Evolutionary conservation across 2,888 invertebrate species (phyloP).

Genomic region (Macrosoma leucophasiata): DNA sequence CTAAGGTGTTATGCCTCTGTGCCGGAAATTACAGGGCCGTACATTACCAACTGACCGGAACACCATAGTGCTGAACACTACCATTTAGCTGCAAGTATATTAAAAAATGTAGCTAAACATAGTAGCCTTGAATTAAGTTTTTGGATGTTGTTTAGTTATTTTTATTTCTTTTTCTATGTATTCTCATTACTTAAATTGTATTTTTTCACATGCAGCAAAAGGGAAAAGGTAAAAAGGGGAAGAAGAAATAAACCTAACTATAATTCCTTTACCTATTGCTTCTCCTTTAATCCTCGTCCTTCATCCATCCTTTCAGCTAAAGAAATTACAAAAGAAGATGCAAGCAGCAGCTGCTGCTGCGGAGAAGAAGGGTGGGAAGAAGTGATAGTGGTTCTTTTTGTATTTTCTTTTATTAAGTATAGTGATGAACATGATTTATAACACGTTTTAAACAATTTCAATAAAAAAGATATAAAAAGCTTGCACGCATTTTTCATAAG

Average conservation of each 20-base stretch:
- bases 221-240: slow-evolving; percentile 61
- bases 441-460: too few species aligned
- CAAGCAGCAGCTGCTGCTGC: slow-evolving; percentile 35
- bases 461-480: too few species aligned
- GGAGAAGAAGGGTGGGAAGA: slow-evolving; percentile 29
- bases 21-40: too few species aligned
- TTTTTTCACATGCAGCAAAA: slow-evolving; percentile 50
- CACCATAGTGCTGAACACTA: too few species aligned
- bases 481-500: too few species aligned
- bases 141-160: too few species aligned
- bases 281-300: slow-evolving; percentile 12
- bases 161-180: slow-evolving; percentile 3
- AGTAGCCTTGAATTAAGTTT: too few species aligned
- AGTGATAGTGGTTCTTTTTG: slow-evolving; percentile 8
- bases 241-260: slow-evolving; percentile 50
- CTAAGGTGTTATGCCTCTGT: too few species aligned
- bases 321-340: slow-evolving; percentile 47
- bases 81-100: too few species aligned
- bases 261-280: slow-evolving; percentile 6
- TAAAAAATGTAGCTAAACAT: too few species aligned
- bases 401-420: slow-evolving; percentile 8
- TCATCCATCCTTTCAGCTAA: slow-evolving; percentile 39
- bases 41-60: too few species aligned
- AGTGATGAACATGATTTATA: too few species aligned
- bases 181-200: slow-evolving; percentile 3